These are phyloP conservation scores for Nomada hirtipes DNA, from an alignment of 2,888 invertebrate genomes.

Conservation along the genomic window DNA sequence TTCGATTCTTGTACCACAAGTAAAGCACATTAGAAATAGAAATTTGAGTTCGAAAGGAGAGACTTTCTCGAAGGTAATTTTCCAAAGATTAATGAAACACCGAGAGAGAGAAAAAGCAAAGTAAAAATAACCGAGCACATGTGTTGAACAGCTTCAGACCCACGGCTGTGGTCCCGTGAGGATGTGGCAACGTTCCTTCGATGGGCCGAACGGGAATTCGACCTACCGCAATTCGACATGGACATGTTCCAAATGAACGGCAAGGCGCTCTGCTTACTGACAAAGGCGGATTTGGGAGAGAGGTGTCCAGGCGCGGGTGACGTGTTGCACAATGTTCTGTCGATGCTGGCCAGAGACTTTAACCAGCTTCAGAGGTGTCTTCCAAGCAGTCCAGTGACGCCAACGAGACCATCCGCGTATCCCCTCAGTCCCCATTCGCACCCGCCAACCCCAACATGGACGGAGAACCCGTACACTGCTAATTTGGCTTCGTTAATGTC, in stretches of 20 bases:
- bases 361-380: slow-evolving; percentile 91
- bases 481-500: slow-evolving; percentile 90
- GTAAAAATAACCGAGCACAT: neutral
- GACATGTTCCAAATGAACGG: slow-evolving; percentile 99
- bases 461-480: slow-evolving; percentile 86
- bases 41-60: neutral
- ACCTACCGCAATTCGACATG: slow-evolving; percentile 95
- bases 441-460: slow-evolving; percentile 92
- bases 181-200: slow-evolving; percentile 94
- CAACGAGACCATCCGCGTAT: slow-evolving; percentile 90
- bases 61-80: too few relatives aligned
- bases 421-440: slow-evolving; percentile 93
- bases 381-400: slow-evolving; percentile 93
- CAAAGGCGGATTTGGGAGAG: slow-evolving; percentile 95
- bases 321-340: slow-evolving; percentile 96
- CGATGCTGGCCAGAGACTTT: slow-evolving; percentile 93
- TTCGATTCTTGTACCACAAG: neutral
- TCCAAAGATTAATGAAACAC: neutral
- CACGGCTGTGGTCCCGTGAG: slow-evolving; percentile 95
- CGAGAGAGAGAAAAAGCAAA: neutral
- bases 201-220: slow-evolving; percentile 97
- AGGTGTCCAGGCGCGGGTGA: slow-evolving; percentile 97
- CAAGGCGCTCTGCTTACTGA: slow-evolving; percentile 96
- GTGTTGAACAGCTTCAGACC: slow-evolving; percentile 89
- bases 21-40: neutral